A percentile compares a stretch with the other conserved stretches of the same genome.
Evolutionary conservation across 2,888 invertebrate genomes (phyloP).

Genomic region (Agrotis puta): DNA sequence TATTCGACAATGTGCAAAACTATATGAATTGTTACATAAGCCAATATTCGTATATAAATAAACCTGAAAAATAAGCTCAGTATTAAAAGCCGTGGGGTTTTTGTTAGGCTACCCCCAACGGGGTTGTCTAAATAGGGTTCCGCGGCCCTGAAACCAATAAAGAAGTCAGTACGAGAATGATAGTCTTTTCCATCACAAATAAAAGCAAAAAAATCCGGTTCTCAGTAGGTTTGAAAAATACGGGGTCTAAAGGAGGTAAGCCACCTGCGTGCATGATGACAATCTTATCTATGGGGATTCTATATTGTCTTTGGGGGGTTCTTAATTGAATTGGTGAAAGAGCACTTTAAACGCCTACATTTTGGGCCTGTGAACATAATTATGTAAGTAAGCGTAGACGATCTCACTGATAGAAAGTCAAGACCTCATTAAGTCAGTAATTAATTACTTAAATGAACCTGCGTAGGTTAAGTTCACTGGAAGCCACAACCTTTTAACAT

Average conservation of each 20-base stretch:
- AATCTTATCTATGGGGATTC: slow-evolving; percentile 1
- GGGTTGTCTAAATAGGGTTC: too few species aligned
- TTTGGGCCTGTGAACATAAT: slow-evolving; percentile 5
- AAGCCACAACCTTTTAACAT: slow-evolving; percentile 47
- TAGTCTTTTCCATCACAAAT: too few species aligned
- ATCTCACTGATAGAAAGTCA: slow-evolving; percentile 20
- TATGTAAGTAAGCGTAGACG: slow-evolving; percentile 13
- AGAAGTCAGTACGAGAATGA: too few species aligned
- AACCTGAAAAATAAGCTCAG: too few species aligned
- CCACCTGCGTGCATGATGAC: background rate
- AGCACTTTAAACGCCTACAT: slow-evolving; percentile 9
- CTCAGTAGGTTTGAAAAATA: background rate
- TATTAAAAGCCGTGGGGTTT: too few species aligned
- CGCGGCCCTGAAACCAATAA: too few species aligned
- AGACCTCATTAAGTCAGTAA: slow-evolving; percentile 42
- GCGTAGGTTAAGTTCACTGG: slow-evolving; percentile 7
- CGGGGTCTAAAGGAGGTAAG: background rate
- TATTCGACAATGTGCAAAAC: too few species aligned
- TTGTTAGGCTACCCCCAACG: too few species aligned
- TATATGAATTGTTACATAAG: too few species aligned
- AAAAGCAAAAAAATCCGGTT: background rate
- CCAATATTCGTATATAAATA: too few species aligned
- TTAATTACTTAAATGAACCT: slow-evolving; percentile 36
- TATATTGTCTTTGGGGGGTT: slow-evolving; percentile 1
- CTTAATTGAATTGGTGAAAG: slow-evolving; percentile 28